These are phyloP conservation scores for Belonocnema kinseyi DNA, from an alignment of 1,140 invertebrate genomes.

Conservation along the genomic window DNA sequence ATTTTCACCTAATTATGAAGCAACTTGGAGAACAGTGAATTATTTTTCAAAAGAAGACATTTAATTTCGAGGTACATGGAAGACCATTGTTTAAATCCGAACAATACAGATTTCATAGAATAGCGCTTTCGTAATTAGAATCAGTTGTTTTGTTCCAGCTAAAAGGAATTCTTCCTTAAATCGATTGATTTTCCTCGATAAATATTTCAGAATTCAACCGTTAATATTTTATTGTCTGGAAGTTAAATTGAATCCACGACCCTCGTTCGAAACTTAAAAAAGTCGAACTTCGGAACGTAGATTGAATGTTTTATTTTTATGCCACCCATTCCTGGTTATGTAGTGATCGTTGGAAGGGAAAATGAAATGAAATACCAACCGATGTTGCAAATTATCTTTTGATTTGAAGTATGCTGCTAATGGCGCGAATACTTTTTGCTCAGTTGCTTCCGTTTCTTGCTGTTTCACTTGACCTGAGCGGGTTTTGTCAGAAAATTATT, in stretches of 20 bases:
- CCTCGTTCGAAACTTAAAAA: slow-evolving; percentile 26
- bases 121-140: background rate
- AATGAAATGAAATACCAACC: slow-evolving; percentile 15
- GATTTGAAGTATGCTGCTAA: slow-evolving; percentile 23
- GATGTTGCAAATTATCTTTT: slow-evolving; percentile 28
- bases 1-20: too few relatives aligned
- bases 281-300: slow-evolving; percentile 23
- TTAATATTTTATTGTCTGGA: slow-evolving; percentile 28
- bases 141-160: background rate
- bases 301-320: slow-evolving; percentile 27
- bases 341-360: background rate
- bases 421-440: slow-evolving; percentile 11
- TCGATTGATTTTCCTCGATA: slow-evolving; percentile 15
- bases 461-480: background rate
- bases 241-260: slow-evolving; percentile 29
- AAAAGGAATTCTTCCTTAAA: background rate
- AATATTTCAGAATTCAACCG: slow-evolving; percentile 18
- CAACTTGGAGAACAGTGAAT: too few relatives aligned
- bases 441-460: background rate
- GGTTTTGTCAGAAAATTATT: background rate
- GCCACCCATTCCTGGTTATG: background rate
- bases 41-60: too few relatives aligned
- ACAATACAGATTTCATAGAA: too few relatives aligned
- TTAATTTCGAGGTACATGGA: too few relatives aligned
- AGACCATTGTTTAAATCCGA: too few relatives aligned